Percentiles rank a stretch among this genome's conserved stretches.
phyloP scores from a whole-genome alignment of 2,113 vertebrate genomes.

The Plecotus auritus region DNA sequence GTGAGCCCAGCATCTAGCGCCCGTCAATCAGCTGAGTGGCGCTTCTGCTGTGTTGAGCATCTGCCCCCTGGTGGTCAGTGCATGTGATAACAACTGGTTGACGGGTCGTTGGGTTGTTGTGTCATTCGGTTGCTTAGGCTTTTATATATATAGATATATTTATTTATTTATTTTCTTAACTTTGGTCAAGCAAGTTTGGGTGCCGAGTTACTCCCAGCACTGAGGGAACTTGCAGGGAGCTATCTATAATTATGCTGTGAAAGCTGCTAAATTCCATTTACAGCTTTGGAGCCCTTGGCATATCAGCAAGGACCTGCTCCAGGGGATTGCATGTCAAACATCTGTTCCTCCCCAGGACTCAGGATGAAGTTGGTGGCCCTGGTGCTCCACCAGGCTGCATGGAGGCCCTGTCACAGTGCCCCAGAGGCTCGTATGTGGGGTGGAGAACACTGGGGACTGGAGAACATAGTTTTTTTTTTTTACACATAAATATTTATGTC shows the following conservation, averaged over 20 bases:
- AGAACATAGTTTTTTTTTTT: conserved; percentile 50
- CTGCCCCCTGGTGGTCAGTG: too few relatives aligned
- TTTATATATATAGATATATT: neutral
- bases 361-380: neutral
- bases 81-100: too few relatives aligned
- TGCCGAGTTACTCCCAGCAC: neutral
- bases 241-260: neutral
- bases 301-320: neutral
- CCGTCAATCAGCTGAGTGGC: too few relatives aligned
- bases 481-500: conserved; percentile 71
- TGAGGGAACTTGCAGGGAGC: neutral
- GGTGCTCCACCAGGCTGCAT: neutral
- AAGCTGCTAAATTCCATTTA: neutral
- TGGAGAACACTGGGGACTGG: neutral
- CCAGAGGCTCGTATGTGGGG: neutral
- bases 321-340: neutral
- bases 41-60: too few relatives aligned
- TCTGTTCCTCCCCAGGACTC: neutral
- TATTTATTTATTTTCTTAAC: neutral
- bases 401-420: neutral
- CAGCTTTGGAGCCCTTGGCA: neutral
- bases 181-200: neutral
- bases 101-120: too few relatives aligned
- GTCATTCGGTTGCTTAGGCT: too few relatives aligned
- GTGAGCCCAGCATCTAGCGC: too few relatives aligned